Base-by-base conservation (phyloP, 2,888 invertebrate genomes). In the Orthosia cruda region DNA sequence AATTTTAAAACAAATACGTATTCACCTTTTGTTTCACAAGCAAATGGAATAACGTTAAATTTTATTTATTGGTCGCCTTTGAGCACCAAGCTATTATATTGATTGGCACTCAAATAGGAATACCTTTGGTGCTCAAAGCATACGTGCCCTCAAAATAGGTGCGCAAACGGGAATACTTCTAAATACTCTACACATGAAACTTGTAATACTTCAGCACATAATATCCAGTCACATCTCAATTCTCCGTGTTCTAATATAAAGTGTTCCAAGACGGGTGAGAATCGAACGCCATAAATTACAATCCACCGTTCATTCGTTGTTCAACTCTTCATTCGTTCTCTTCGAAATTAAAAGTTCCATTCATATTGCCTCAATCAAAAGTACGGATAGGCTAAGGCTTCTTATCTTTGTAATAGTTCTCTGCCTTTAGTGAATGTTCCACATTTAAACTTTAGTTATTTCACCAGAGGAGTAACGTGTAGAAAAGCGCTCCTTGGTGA, bases 311-410 rank as follows among this genome's bases (percentile, higher is more conserved):
- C 70, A 82, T 82, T 87, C 77, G 66, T 55, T 74, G 73, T 77
- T 82, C 68, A 78, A 87, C 81, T 87, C 74, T 81, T 80, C 80
- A 83, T 80, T 84, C 76, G 80, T 80, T 80, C 71, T 50, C 52
- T 71, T 83, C 69, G 70, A 84, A 83, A 85, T 86, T 84, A 72
- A 84, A 89, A 89, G 76, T 87, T 84, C 54, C 77, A 75, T 89
- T 88, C 85, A 84, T 87, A 83, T 85, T 82, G 84, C 73, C 73
- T 83, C 81, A 89, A 88, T 86, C 87, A 85, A 87, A 87, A 86
- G 77, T 86, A 74, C 64, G 69, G 80, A 71, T 65, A 73, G 80
- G 71, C 47, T 69, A 71, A 71, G 78, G 65, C 52, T 82, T 71
- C 65, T 74, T 71, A 77, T 74, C 85, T 83, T 84, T 76, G 45